Evolutionary conservation across 1,140 invertebrate species (phyloP).

Genomic region (Drosophila kepulauana): DNA sequence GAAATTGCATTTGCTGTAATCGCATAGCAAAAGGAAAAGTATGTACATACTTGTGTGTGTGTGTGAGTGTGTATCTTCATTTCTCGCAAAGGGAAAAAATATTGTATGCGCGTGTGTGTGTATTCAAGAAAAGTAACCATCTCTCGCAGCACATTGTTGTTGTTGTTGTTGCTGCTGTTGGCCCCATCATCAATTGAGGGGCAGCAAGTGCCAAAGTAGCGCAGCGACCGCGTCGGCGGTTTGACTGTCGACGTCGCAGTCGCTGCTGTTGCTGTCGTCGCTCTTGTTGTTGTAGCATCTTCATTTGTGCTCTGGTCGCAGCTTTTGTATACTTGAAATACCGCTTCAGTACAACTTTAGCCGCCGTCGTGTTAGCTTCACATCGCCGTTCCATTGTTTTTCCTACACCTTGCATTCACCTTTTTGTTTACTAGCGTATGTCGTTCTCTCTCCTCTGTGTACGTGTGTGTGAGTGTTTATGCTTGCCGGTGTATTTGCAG

Average conservation of each 20-base stretch:
- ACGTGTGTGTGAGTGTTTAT: conserved; percentile 37
- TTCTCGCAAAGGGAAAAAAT: conserved; percentile 64
- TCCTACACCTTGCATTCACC: conserved; percentile 52
- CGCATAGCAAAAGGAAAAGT: conserved; percentile 61
- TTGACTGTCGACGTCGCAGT: conserved; percentile 14
- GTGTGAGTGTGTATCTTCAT: conserved; percentile 44
- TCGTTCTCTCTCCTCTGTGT: conserved; percentile 13
- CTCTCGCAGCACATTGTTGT: conserved; percentile 28
- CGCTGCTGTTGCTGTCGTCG: conserved; percentile 10
- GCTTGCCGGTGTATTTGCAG: conserved; percentile 52
- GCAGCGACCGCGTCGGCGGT: conserved; percentile 32
- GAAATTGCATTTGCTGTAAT: conserved; percentile 56
- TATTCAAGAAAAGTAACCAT: conserved; percentile 80
- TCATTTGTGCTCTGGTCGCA: conserved; percentile 57
- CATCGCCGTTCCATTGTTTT: conserved; percentile 36
- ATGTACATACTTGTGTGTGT: conserved; percentile 49
- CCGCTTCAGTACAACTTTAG: conserved; percentile 75
- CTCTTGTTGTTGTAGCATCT: conserved; percentile 59
- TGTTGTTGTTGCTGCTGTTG: conserved; percentile 25
- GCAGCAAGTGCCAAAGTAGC: conserved; percentile 60
- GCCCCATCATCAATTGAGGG: conserved; percentile 52
- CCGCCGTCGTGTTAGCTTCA: conserved; percentile 59
- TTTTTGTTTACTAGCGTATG: conserved; percentile 70
- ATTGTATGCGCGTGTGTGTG: conserved; percentile 68
- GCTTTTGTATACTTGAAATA: conserved; percentile 79